Conservation (phyloP, 2,113 vertebrate species). For the Mola mola region DNA sequence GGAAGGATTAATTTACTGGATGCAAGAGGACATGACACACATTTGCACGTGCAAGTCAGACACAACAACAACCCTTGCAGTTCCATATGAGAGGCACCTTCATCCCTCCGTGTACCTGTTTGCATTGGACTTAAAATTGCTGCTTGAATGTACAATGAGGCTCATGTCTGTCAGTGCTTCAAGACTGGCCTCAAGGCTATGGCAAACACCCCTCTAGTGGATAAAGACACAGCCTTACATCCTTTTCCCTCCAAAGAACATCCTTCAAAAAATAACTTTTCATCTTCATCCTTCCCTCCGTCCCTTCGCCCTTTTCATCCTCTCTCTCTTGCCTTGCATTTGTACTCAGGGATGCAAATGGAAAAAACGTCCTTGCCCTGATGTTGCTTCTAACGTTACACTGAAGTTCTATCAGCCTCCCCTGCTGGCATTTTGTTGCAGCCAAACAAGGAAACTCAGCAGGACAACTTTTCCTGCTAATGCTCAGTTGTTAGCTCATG, state of each 20-base stretch:
- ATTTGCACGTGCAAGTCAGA: constrained; percentile 24
- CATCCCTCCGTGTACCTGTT: constrained; percentile 19
- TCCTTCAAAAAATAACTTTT: constrained; percentile 49
- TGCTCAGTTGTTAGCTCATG: constrained; percentile 42
- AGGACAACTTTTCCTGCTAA: constrained; percentile 42
- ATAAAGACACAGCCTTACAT: constrained; percentile 48
- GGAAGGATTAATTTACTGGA: constrained; percentile 10
- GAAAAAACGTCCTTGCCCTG: constrained; percentile 31
- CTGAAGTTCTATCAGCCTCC: constrained; percentile 42
- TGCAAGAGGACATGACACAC: constrained; percentile 28
- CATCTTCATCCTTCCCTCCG: constrained; percentile 23
- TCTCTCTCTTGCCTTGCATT: constrained; percentile 2
- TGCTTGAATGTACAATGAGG: constrained; percentile 35
- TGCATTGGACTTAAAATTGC: constrained; percentile 25
- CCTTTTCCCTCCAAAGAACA: constrained; percentile 37
- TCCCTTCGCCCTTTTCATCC: neutral
- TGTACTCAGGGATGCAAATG: constrained; percentile 43
- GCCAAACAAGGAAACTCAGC: constrained; percentile 38
- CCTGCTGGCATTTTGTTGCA: constrained; percentile 34
- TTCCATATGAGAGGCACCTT: neutral
- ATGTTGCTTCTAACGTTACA: constrained; percentile 38
- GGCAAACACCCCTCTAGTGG: constrained; percentile 43
- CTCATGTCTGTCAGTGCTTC: constrained; percentile 31
- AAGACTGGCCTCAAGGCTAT: constrained; percentile 43
- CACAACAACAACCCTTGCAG: neutral